These are phyloP conservation scores for Philereme vetulata DNA, from an alignment of 2,888 invertebrate species.

Conservation along the genomic window DNA sequence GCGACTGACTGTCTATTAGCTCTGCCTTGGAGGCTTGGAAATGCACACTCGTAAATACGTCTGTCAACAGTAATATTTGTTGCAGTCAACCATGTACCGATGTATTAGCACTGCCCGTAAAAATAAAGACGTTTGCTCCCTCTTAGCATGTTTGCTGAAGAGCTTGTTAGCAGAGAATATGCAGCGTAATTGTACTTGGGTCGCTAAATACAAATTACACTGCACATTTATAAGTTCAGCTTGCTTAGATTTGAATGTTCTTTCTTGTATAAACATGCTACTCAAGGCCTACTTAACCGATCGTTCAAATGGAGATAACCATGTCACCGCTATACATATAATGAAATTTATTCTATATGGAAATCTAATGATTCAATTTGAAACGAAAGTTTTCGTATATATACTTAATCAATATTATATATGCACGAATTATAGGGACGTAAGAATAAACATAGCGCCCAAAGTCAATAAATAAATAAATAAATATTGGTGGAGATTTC, in stretches of 20 bases:
- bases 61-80: constrained; percentile 8
- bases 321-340: background rate
- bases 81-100: background rate
- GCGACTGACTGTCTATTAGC: constrained; percentile 4
- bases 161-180: constrained; percentile 13
- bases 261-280: constrained; percentile 6
- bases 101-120: background rate
- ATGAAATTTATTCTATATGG: background rate
- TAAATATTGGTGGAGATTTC: too few relatives aligned
- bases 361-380: too few relatives aligned
- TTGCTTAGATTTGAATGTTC: background rate
- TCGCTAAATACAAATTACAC: too few relatives aligned
- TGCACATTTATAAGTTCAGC: too few relatives aligned
- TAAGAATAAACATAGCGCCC: background rate
- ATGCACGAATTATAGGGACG: too few relatives aligned
- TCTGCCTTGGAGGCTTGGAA: background rate
- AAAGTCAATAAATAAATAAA: too few relatives aligned
- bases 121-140: constrained; percentile 7
- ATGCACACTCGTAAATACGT: constrained; percentile 2
- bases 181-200: constrained; percentile 3
- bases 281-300: constrained; percentile 6
- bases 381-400: too few relatives aligned
- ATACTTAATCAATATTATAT: too few relatives aligned
- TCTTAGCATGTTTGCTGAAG: constrained; percentile 19
- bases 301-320: constrained; percentile 2